Evolutionary conservation across 2,797 vertebrate species (phyloP).

Genomic region (Sebastes vulpes): DNA sequence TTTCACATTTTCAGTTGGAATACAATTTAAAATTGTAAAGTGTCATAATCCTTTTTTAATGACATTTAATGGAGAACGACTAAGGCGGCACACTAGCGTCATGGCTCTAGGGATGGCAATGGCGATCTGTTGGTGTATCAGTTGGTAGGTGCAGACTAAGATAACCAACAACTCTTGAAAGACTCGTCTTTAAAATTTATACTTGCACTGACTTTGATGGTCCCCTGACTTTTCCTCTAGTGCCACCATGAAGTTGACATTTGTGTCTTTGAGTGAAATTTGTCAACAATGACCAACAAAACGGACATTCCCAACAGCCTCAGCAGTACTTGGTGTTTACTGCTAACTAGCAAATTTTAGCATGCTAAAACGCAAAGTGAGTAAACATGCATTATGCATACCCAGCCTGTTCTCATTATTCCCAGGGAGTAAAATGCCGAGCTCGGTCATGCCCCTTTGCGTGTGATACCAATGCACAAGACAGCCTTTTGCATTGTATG

Average conservation of each 20-base stretch:
- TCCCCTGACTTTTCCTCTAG: not conserved
- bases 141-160: not conserved
- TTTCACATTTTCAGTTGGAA: not conserved
- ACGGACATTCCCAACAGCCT: not conserved
- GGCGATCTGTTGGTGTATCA: not conserved
- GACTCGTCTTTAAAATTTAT: not conserved
- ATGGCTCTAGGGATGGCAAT: not conserved
- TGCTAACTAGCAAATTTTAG: not conserved
- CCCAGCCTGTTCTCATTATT: too few relatives aligned
- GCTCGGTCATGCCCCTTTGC: too few relatives aligned
- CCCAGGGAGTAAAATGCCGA: too few relatives aligned
- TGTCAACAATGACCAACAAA: not conserved
- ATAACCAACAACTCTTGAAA: not conserved
- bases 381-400: too few relatives aligned
- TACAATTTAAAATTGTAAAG: not conserved
- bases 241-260: not conserved
- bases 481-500: too few relatives aligned
- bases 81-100: not conserved
- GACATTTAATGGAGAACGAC: not conserved
- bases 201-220: not conserved
- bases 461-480: too few relatives aligned
- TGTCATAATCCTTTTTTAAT: not conserved
- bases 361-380: not conserved
- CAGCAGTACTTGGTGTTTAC: not conserved
- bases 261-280: not conserved